Base-by-base conservation (phyloP, 2,888 invertebrate species). In the Drosophila fungiperda region DNA sequence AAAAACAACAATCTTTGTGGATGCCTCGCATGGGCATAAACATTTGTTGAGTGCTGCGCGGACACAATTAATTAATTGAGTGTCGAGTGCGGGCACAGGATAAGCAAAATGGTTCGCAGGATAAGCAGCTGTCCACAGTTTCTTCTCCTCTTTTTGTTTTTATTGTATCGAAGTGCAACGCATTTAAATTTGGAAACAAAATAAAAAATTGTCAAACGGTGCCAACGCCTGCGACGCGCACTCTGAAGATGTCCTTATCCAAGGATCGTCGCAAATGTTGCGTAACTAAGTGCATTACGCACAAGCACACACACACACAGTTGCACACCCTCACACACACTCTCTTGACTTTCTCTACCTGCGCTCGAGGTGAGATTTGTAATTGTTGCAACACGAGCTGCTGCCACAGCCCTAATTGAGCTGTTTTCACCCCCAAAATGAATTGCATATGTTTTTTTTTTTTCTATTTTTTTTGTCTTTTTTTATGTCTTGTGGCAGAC, bases 231-330 rank as follows among this genome's bases (percentile, higher is more conserved):
- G 57, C 80, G 54, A 45, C 60, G 54, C 52, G 36, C 32, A 40
- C 66, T n/a, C 9, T 12, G 23, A 23, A 26, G 23, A 54, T 45
- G 26, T 66, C 60, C 81, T 87, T 87, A 84, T 83, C 85, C 17
- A 54, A 23, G 73, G 65, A 82, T 87, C 72, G 57, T 20, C 36
- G 76, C 82, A 89, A 89, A 87, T 87, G 87, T 85, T 83, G 88
- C 89, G 87, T 83, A 84, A 86, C 89, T 82, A 89, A 89, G 89
- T 89, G 88, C 81, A 65, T 32, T 53, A 23, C 73, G 63, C 64
- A 60, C 59, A 32, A 54, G 45, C 33, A 15, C 8, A 62, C 35
- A 36, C 35, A 36, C 57, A 35, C 61, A 59, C 64, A 42, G 52
- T 35, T 35, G 17, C 50, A 60, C 52, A 49, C 33, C 1, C 12